A percentile compares a stretch with the other conserved stretches of the same genome.
phyloP scores from a whole-genome alignment of 2,113 vertebrate species.

The Podocnemis expansa region DNA sequence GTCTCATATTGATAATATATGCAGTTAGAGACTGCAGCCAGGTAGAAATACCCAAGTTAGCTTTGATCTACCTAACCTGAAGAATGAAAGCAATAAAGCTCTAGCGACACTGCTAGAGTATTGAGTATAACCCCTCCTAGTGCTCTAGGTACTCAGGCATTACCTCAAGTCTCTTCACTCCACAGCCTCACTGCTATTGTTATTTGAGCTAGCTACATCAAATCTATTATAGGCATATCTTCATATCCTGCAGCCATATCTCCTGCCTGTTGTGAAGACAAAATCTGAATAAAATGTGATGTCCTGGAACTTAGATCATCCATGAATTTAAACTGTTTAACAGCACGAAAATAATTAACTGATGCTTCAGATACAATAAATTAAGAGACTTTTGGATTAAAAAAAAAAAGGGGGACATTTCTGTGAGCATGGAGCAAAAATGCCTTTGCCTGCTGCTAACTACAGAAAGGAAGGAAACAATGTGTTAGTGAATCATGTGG shows the following conservation, averaged over 20 bases:
- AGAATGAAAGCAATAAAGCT: background rate
- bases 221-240: background rate
- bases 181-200: background rate
- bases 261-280: background rate
- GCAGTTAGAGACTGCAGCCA: no score
- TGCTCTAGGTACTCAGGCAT: background rate
- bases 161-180: background rate
- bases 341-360: background rate
- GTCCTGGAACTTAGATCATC: background rate
- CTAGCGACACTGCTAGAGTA: background rate
- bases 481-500: background rate
- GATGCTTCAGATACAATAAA: background rate
- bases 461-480: background rate
- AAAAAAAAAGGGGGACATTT: background rate
- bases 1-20: no score
- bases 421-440: background rate
- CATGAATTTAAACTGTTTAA: background rate
- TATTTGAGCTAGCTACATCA: background rate
- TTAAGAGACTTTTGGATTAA: background rate
- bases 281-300: background rate
- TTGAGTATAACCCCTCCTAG: background rate
- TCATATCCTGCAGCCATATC: background rate
- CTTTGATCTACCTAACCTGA: background rate
- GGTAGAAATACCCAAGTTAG: no score
- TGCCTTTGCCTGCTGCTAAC: background rate